phyloP scores from a whole-genome alignment of 2,888 invertebrate species.

The Baccha elongata region DNA sequence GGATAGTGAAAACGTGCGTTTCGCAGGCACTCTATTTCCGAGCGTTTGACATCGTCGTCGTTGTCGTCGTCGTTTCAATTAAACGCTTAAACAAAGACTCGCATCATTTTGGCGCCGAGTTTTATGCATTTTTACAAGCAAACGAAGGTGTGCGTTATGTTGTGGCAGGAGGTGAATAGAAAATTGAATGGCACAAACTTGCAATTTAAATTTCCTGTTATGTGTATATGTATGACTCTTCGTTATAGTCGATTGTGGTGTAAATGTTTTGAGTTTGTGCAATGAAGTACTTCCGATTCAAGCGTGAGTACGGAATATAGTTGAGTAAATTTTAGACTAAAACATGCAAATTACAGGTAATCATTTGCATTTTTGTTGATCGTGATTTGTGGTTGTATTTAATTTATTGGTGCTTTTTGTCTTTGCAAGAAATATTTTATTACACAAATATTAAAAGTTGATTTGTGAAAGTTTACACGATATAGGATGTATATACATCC shows the following conservation, averaged over 20 bases:
- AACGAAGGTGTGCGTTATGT: background rate
- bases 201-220: conserved; percentile 21
- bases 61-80: conserved; percentile 51
- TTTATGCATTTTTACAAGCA: background rate
- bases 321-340: no score
- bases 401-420: no score
- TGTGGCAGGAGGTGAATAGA: conserved; percentile 3
- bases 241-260: background rate
- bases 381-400: no score
- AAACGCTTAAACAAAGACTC: conserved; percentile 47
- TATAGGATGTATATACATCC: no score
- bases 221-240: background rate
- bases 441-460: no score
- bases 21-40: conserved; percentile 35
- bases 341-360: background rate
- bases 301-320: background rate
- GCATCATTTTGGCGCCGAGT: conserved; percentile 32
- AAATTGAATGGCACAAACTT: conserved; percentile 29
- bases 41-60: conserved; percentile 31
- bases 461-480: no score
- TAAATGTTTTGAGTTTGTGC: background rate
- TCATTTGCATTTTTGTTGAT: background rate
- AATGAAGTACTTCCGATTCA: conserved; percentile 7
- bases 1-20: conserved; percentile 19
- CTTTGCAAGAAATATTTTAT: no score